These are phyloP conservation scores for Saccostrea cuccullata DNA, from an alignment of 1,140 invertebrate genomes.

Conservation along the genomic window DNA sequence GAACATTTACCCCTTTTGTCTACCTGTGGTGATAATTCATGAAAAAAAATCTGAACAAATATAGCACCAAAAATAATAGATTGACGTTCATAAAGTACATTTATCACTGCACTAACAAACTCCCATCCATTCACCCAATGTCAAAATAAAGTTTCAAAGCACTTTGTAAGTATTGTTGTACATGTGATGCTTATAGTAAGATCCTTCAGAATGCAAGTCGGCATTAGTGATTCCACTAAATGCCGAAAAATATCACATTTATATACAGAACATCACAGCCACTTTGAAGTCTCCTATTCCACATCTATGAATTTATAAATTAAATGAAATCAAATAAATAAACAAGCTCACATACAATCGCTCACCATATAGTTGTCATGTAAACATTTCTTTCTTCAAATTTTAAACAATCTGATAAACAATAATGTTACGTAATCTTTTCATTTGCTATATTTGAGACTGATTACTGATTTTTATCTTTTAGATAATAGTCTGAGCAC, in stretches of 20 bases:
- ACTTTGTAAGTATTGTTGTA: not conserved
- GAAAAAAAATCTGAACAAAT: conserved; percentile 3
- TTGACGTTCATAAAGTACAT: not conserved
- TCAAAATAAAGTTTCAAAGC: not conserved
- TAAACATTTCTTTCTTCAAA: too few relatives aligned
- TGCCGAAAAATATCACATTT: conserved; percentile 25
- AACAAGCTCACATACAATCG: not conserved
- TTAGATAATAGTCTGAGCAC: too few relatives aligned
- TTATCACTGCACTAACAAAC: conserved; percentile 30
- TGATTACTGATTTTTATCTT: too few relatives aligned
- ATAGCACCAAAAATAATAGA: conserved; percentile 21
- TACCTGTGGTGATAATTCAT: conserved; percentile 1
- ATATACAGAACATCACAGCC: conserved; percentile 13
- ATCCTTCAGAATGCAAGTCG: not conserved
- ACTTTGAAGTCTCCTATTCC: not conserved
- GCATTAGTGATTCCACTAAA: not conserved
- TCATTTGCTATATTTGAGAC: too few relatives aligned
- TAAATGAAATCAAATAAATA: not conserved
- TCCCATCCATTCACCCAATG: not conserved
- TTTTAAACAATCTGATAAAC: not conserved
- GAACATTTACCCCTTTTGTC: conserved; percentile 1
- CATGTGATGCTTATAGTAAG: not conserved
- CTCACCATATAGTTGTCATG: not conserved
- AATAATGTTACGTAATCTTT: not conserved
- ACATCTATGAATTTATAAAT: not conserved